Base-by-base conservation (phyloP, 2,113 vertebrate species). In the Thalassoma bifasciatum region DNA sequence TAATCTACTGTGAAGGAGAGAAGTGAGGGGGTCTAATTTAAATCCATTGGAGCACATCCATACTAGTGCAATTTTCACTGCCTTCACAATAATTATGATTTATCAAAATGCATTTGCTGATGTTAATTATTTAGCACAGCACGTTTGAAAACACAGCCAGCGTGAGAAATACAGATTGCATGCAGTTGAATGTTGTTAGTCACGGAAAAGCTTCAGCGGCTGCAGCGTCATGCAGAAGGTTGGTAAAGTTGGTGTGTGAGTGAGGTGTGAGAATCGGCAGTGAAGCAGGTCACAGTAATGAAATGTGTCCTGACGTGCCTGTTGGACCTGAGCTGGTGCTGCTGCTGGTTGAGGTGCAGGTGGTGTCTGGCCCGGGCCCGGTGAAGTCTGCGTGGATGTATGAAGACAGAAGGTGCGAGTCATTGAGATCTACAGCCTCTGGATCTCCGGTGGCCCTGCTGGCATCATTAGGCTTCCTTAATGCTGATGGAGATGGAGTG, bases 1-100 rank as follows among this genome's bases (percentile, higher is more conserved):
- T 86, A 86, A 83, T 85, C 70, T 66, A 23, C 22, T 70, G 81
- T 87, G 86, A 86, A 84, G 65, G 75, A 75, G 77, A 91, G 80
- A 19, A 83, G 75, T 83, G 80, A 68, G 78, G 63, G 63, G 72
- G 73, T 80, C 83, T 87, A 85, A 90, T 91, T 88, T 72, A 59
- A 89, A 79, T 83, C 82, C 79, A 83, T 73, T 49, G 22, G 75
- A 82, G 80, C 86, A 76, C 78, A 86, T 84, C 82, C 83, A 80
- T 82, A 78, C 70, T 72, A 51, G 46, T 82, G 81, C 82, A 88
- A 86, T 89, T 90, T 88, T 70, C 66, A 26, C 74, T 79, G 78
- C 81, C 82, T 87, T 90, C 81, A 81, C 71, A 79, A 83, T 90
- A 91, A 92, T 88, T 89, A 83, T 84, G 86, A 91, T 92, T 90